Evolutionary conservation across 30 jellyfish, hydroid and myxozoan genomes (phyloP).

Genomic region (Mastigias papua): DNA sequence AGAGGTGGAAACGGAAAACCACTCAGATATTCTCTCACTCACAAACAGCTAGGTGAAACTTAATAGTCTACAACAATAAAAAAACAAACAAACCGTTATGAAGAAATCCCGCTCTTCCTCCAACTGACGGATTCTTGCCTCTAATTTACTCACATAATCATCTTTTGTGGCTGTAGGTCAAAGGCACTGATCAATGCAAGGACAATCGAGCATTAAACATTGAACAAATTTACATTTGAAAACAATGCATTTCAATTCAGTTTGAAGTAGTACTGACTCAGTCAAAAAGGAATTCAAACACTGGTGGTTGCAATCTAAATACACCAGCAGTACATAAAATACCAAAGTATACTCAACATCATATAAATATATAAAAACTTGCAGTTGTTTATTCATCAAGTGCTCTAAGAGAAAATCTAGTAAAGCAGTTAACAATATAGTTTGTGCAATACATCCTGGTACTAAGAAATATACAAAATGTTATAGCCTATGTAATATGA

Average conservation of each 20-base stretch:
- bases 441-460: too few relatives aligned
- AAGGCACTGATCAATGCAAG: background rate
- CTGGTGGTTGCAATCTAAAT: background rate
- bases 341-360: background rate
- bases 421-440: too few relatives aligned
- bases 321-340: background rate
- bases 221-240: background rate
- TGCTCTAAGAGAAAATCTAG: too few relatives aligned
- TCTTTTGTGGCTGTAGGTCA: slow-evolving; percentile 2
- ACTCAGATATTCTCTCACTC: too few relatives aligned
- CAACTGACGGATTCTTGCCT: slow-evolving; percentile 68
- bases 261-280: background rate
- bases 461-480: too few relatives aligned
- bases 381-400: too few relatives aligned
- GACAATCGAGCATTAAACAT: background rate
- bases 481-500: too few relatives aligned
- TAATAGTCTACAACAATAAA: too few relatives aligned
- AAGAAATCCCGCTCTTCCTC: slow-evolving; percentile 76
- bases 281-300: background rate
- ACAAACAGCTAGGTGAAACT: too few relatives aligned
- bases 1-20: too few relatives aligned
- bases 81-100: slow-evolving; percentile 55
- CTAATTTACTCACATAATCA: slow-evolving; percentile 67
- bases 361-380: too few relatives aligned
- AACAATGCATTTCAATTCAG: background rate